These are phyloP conservation scores for Stenoptilia bipunctidactyla DNA, from an alignment of 2,888 invertebrate genomes.

Conservation along the genomic window DNA sequence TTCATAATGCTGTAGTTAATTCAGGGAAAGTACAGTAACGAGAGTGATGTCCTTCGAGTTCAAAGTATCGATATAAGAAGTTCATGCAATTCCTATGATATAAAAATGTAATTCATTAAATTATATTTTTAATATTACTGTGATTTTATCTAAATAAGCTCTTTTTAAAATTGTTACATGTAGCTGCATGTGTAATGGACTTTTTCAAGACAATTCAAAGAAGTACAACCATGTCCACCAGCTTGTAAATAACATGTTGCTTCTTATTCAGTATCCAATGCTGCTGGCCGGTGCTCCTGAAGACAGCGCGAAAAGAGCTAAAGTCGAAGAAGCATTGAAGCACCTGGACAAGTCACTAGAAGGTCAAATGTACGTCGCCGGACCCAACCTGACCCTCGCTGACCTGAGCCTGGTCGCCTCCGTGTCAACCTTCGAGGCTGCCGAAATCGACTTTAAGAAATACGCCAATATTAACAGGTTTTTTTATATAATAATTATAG, in stretches of 20 bases:
- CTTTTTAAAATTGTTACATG: no score
- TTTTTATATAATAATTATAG: no score
- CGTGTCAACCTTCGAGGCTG: conserved; percentile 75
- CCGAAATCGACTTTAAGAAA: conserved; percentile 70
- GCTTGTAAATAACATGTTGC: neutral
- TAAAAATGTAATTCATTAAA: no score
- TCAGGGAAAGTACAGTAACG: no score
- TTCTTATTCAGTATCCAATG: conserved; percentile 59
- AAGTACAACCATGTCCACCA: neutral
- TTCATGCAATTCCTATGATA: no score
- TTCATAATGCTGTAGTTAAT: no score
- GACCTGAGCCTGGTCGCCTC: conserved; percentile 77
- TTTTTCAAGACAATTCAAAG: no score
- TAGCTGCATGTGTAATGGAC: no score
- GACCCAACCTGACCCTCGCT: conserved; percentile 78
- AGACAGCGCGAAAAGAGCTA: conserved; percentile 72
- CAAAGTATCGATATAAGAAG: no score
- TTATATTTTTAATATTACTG: no score
- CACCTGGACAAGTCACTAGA: conserved; percentile 78
- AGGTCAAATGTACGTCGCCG: conserved; percentile 75
- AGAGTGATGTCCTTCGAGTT: no score
- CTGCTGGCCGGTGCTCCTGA: conserved; percentile 62
- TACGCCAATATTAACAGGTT: conserved; percentile 74
- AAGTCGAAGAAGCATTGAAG: conserved; percentile 73
- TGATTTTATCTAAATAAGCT: no score